Base-by-base conservation (phyloP, 2,888 invertebrate species). In the Hybos culiciformis region DNA sequence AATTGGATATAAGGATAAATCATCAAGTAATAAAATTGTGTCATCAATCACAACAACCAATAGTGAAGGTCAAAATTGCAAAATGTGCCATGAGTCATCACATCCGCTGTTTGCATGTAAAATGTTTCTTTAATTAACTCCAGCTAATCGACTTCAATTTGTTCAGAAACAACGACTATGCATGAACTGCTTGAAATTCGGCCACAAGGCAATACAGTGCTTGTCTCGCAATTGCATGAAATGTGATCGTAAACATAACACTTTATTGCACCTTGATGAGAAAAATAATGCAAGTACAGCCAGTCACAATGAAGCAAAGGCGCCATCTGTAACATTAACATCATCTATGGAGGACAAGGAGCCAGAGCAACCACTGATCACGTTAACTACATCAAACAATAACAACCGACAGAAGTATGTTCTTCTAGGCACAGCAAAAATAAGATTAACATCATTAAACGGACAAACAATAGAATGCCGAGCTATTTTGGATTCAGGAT, bases 31-130 rank as follows among this genome's bases (percentile, higher is more conserved):
- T n/a, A 26, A 36, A 26, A 12, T 37, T 19, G 34, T 34, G 20
- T 17, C 21, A 7, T 44, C 29, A 11, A 14, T 36, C 15, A 20
- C 24, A 32, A 37, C 43, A 34, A n/a, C n/a, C n/a, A n/a, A n/a
- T n/a, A 34, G 11, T 12, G 17, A 29, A 7, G 37, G 37, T 14
- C 26, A 4, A 11, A 7, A 2, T 6, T 41, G 39, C 39, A 41
- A 34, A 11, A n/a, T 12, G 5, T 39, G 36, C 12, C 26, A 20
- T 11, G 34, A 26, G 3, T 39, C 29, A 39, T 31, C 15, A 9
- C 45, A 39, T 14, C 38, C 37, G 26, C 8, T 43, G 15, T 43
- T 36, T 19, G n/a, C 20, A 26, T 46, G 43, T 18, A 40, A 46
- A 14, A 37, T 37, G 19, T 43, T 46, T 8, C 12, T 36, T 32